Percentiles rank a stretch among this genome's conserved stretches.
Conservation (phyloP, 2,888 invertebrate genomes). For the Ophonus ardosiacus region DNA sequence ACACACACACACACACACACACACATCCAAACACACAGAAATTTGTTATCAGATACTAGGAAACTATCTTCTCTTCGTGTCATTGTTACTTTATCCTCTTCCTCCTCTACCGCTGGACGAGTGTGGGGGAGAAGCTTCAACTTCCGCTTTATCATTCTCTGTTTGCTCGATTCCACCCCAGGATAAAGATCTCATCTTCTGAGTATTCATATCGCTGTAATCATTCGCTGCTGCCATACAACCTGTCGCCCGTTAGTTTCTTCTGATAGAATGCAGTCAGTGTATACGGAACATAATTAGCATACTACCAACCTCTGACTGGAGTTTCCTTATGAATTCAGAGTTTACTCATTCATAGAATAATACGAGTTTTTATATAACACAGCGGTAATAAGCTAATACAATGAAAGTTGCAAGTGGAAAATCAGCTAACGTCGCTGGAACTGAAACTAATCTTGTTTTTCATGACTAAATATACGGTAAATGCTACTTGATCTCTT, state of each 20-base stretch:
- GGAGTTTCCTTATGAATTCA: constrained; percentile 19
- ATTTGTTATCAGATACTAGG: neutral
- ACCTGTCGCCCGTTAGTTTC: constrained; percentile 29
- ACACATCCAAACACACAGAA: too few relatives aligned
- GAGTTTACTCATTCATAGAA: constrained; percentile 6
- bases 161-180: constrained; percentile 13
- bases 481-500: neutral
- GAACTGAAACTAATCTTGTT: constrained; percentile 2
- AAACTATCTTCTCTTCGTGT: neutral
- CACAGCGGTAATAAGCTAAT: constrained; percentile 1
- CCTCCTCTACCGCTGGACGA: too few relatives aligned
- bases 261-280: constrained; percentile 37
- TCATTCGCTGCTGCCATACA: constrained; percentile 7
- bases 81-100: neutral
- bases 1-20: too few relatives aligned
- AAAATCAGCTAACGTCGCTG: constrained; percentile 13
- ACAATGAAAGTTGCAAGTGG: constrained; percentile 23
- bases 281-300: constrained; percentile 1
- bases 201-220: constrained; percentile 11
- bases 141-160: constrained; percentile 16
- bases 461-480: neutral
- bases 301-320: neutral
- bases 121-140: neutral
- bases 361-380: constrained; percentile 25
- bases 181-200: constrained; percentile 27